phyloP scores from a whole-genome alignment of 2,888 invertebrate species.

The Ephialtes manifestator region DNA sequence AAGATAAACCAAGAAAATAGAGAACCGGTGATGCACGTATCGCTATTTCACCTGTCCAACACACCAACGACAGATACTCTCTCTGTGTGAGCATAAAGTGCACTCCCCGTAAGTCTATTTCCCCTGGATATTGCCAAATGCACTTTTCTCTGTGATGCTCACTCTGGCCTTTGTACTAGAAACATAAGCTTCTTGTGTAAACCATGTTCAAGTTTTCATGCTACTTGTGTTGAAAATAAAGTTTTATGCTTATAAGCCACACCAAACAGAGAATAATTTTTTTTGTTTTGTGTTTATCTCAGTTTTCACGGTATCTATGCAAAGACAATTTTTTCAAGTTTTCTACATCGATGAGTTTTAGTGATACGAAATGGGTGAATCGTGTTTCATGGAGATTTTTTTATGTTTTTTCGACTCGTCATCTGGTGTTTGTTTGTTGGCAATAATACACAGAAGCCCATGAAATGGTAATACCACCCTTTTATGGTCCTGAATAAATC shows the following conservation, averaged over 20 bases:
- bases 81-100: conserved; percentile 7
- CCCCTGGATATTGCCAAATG: conserved; percentile 47
- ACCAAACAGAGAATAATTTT: not conserved
- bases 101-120: conserved; percentile 52
- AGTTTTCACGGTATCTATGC: too few relatives aligned
- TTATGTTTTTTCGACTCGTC: too few relatives aligned
- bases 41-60: conserved; percentile 14
- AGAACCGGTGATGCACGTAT: conserved; percentile 36
- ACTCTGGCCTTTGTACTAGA: not conserved
- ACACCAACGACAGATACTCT: not conserved
- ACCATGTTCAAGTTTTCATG: not conserved
- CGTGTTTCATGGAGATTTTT: too few relatives aligned
- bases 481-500: conserved; percentile 11
- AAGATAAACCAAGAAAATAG: conserved; percentile 58
- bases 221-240: conserved; percentile 1
- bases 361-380: too few relatives aligned
- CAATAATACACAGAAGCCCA: too few relatives aligned
- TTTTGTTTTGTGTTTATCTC: not conserved
- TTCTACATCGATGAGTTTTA: too few relatives aligned
- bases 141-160: conserved; percentile 31
- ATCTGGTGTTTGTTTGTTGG: too few relatives aligned
- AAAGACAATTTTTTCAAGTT: too few relatives aligned
- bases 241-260: not conserved
- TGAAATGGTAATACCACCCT: too few relatives aligned
- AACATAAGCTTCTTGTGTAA: conserved; percentile 9